Evolutionary conservation across 2,113 vertebrate species (phyloP), one percentile per base, ranked within the genome.

Genomic region (Sinosuthora webbiana): DNA sequence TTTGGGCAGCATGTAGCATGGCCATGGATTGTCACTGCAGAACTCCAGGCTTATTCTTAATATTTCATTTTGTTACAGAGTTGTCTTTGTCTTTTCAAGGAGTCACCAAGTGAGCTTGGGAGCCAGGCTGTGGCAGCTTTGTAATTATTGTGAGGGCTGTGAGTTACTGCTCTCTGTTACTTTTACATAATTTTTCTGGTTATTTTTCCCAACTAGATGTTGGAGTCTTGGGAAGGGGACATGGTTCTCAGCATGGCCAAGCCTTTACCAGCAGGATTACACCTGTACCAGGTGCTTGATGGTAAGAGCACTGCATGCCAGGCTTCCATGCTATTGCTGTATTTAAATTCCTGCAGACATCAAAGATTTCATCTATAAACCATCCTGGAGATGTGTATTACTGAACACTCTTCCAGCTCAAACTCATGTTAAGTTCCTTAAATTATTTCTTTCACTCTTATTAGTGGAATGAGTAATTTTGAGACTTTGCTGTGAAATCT

Each of bases 201-300:
- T 17, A 1, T 82, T 81, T 21, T 78, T 93, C 37, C 56, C 39
- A 25, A 80, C 24, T 42, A 98, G 98, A 84, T 98, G 50, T 39
- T 98, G 94, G 98, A 98, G 57, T 98, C 97, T 33, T 99, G 99
- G 99, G 98, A 99, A 95, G 99, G 99, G 24, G 98, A 99, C 82
- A 97, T 99, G 98, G 97, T 98, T 92, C 98, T 99, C 67, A 99
- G 98, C 42, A 69, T 98, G 92, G 99, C 99, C 73, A 99, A 98
- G 96, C 95, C 91, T 92, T 97, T 99, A 20, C 99, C 99, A 55
- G 99, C 99, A 39, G 99, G 99, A 69, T 97, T 99, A 25, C 99
- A 99, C 83, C 94, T 99, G 82, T 99, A 99, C 87, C 98, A 98
- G 60, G 96, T 96, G 7, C 97, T 99, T 2, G 96, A 98, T 84